Evolutionary conservation across 2,797 vertebrate species (phyloP), one percentile per base, ranked within the genome.

Genomic region (Pseudopleuronectes americanus): DNA sequence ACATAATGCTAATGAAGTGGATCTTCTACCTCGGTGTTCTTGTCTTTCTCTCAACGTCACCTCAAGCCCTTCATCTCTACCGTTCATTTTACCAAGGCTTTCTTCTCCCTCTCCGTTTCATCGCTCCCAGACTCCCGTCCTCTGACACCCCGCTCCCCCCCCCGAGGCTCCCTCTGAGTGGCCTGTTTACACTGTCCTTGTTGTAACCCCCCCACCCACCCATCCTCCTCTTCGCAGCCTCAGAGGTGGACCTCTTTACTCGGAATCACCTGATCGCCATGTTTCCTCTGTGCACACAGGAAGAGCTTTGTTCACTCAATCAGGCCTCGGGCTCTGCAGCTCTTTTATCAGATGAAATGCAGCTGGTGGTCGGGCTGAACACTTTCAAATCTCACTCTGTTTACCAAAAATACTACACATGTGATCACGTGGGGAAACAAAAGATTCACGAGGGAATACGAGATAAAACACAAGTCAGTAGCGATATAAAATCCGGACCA

Each of bases 221-320:
- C 51, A 0, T 14, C 23, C 52, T 14, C 23, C 48, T 45, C 43
- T 48, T 59, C 48, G 47, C 36, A 69, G 63, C 48, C 23, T 4
- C 21, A 33, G 73, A 57, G 49, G 67, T 58, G 61, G 66, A 23
- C 64, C 77, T 63, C 74, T 0, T 31, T 51, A 3, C 59, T 58
- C 57, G 55, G 38, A 60, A 87, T 87, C 85, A 82, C 78, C 79
- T 84, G 89, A 87, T 85, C 43, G 2, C 56, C 67, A 79, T 84
- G 81, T 83, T 71, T 55, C 52, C 52, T 60, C 54, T 71, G 62
- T 57, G 36, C 71, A 83, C 58, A 87, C 80, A 90, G 84, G 80
- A 86, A 78, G 61, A 68, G 63, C 59, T 88, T 77, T 85, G 85
- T 81, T 86, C 66, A 43, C 9, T 5, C 47, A 61, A 48, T 51